Evolutionary conservation across 2,797 vertebrate genomes (phyloP), one percentile per base, ranked within the genome.

Genomic region (Onychomys leucogaster): DNA sequence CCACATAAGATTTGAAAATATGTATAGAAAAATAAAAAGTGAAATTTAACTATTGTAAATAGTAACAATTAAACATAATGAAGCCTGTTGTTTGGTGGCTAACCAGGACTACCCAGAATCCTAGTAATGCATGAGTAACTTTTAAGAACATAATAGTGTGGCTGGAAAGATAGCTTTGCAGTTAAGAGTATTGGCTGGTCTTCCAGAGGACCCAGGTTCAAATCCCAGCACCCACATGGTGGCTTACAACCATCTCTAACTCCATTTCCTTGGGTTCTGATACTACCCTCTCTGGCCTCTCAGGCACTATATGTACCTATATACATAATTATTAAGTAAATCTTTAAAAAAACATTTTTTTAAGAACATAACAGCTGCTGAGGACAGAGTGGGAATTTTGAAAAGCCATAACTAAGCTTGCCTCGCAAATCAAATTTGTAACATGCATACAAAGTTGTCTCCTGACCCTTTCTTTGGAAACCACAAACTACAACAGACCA

Each of bases 1-100:
- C 59, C 65, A 94, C 57, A 29, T 71, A 91, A 61, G 52, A 91
- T 87, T 91, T 88, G 86, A 94, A 92, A 92, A 63, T 83, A n/a
- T 12, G 52, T 69, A 8, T 57, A n/a, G 81, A 69, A 59, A 7
- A 76, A 91, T 89, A 86, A 89, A 94, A 93, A 65, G 89, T 57
- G 2, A 92, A 57, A 96, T 69, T 57, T 83, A 76, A n/a, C 34
- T 89, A 29, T 57, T 83, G 0, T 83, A 88, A 94, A 85, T 89
- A 91, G 46, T 41, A 82, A 77, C 0, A 21, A 75, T 25, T 69
- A 87, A 61, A 61, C 61, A 34, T 57, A 84, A 73, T 21, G 34
- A 93, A 67, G 16, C 63, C 43, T 88, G 12, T 29, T 46, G 19
- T 17, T 63, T 86, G 57, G 16, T 21, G 77, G 75, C 37, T 55